A percentile compares a stretch with the other conserved stretches of the same genome.
These are phyloP conservation scores for Chrysoperla carnea DNA, from an alignment of 1,140 invertebrate genomes.

Conservation along the genomic window DNA sequence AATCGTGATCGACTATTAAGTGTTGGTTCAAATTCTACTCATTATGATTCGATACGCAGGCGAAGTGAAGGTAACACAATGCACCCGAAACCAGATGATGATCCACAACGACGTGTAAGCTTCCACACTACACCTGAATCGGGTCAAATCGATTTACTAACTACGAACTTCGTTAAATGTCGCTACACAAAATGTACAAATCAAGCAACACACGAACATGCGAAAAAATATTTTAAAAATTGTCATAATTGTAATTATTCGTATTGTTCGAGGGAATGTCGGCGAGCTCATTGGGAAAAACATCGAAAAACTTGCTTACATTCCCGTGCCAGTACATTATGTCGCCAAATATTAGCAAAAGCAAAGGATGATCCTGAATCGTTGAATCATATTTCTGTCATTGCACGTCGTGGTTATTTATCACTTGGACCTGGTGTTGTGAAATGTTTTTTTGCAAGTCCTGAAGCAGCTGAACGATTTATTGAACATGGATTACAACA, in stretches of 20 bases:
- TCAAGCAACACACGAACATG: slow-evolving; percentile 40
- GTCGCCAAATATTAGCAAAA: slow-evolving; percentile 71
- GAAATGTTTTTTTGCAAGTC: slow-evolving; percentile 73
- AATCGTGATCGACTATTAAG: slow-evolving; percentile 23
- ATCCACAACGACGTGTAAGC: slow-evolving; percentile 10
- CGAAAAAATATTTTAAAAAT: slow-evolving; percentile 58
- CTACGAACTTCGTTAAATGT: slow-evolving; percentile 37
- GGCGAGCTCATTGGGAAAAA: slow-evolving; percentile 76
- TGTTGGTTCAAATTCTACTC: slow-evolving; percentile 16
- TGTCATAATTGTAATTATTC: slow-evolving; percentile 88
- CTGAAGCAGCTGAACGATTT: slow-evolving; percentile 66
- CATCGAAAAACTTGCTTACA: slow-evolving; percentile 81
- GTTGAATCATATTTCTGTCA: slow-evolving; percentile 55
- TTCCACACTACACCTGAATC: slow-evolving; percentile 20
- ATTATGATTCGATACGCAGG: slow-evolving; percentile 15
- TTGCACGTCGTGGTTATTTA: slow-evolving; percentile 62
- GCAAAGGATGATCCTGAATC: slow-evolving; percentile 69
- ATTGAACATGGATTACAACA: slow-evolving; percentile 46
- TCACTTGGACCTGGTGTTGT: slow-evolving; percentile 79
- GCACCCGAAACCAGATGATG: slow-evolving; percentile 4
- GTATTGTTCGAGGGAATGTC: slow-evolving; percentile 68
- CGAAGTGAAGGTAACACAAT: slow-evolving; percentile 28
- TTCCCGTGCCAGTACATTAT: slow-evolving; percentile 69
- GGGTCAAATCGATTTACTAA: slow-evolving; percentile 17
- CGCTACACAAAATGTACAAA: slow-evolving; percentile 54